Conservation (phyloP, 2,888 invertebrate genomes). For the Mesochorus sp. region DNA sequence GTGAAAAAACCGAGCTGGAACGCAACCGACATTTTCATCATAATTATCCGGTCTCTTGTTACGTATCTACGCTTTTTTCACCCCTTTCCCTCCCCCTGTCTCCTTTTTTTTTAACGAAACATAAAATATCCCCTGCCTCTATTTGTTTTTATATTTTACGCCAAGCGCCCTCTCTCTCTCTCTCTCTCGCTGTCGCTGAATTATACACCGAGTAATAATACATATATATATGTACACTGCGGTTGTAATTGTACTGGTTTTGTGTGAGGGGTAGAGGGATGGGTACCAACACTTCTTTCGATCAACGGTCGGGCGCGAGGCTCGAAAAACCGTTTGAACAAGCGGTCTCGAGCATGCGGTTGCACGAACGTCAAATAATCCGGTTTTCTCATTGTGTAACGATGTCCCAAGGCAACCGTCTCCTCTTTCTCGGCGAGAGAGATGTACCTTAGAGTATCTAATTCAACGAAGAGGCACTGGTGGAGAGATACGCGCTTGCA, state of each 20-base stretch:
- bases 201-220: background rate
- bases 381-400: constrained; percentile 72
- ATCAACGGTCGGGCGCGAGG: constrained; percentile 35
- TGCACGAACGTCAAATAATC: constrained; percentile 60
- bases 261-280: too few relatives aligned
- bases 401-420: constrained; percentile 75
- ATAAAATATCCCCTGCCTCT: constrained; percentile 22
- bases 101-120: constrained; percentile 19
- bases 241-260: constrained; percentile 14
- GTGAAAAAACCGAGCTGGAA: background rate
- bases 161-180: constrained; percentile 8
- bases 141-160: constrained; percentile 23
- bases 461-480: constrained; percentile 71
- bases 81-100: too few relatives aligned
- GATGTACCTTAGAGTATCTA: constrained; percentile 70
- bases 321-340: constrained; percentile 36
- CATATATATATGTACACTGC: background rate
- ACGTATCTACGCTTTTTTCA: constrained; percentile 19
- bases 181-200: too few relatives aligned
- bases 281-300: constrained; percentile 34
- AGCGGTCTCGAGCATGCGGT: constrained; percentile 43
- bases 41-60: constrained; percentile 71
- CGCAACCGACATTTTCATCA: constrained; percentile 65
- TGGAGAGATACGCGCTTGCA: constrained; percentile 50
- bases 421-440: too few relatives aligned